These are phyloP conservation scores for Dynastes grantii DNA, from an alignment of 2,888 invertebrate species.

Conservation along the genomic window DNA sequence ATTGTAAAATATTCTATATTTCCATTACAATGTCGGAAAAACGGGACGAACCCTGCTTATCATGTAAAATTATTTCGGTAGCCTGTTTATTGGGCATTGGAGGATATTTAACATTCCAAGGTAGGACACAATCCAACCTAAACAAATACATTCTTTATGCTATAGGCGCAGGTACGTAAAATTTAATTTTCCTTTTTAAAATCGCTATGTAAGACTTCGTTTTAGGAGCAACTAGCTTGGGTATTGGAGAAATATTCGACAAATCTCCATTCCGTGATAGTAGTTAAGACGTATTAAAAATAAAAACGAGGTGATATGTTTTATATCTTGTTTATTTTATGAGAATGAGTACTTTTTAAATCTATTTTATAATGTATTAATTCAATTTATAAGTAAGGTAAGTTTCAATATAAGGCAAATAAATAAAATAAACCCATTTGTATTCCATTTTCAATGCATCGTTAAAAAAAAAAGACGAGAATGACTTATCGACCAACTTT, in stretches of 20 bases:
- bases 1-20: too few species aligned
- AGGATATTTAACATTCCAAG: constrained; percentile 64
- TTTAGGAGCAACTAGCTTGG: constrained; percentile 64
- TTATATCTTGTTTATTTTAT: constrained; percentile 31
- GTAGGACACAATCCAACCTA: constrained; percentile 58
- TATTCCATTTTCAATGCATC: too few species aligned
- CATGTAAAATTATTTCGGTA: constrained; percentile 66
- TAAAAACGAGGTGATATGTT: constrained; percentile 28
- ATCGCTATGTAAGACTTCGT: constrained; percentile 45
- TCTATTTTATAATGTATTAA: constrained; percentile 12
- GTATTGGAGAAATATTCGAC: constrained; percentile 65
- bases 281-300: not conserved
- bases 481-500: constrained; percentile 83
- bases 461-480: too few species aligned
- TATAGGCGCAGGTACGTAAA: constrained; percentile 63
- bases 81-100: constrained; percentile 65
- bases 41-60: constrained; percentile 60
- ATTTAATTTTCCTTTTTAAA: constrained; percentile 40
- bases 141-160: constrained; percentile 61
- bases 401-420: not conserved
- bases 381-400: constrained; percentile 4
- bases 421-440: too few species aligned
- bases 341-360: not conserved
- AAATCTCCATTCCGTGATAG: constrained; percentile 63
- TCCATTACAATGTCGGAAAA: constrained; percentile 45